Base-by-base conservation (phyloP, 2,113 vertebrate species). In the Hiodon tergisus region DNA sequence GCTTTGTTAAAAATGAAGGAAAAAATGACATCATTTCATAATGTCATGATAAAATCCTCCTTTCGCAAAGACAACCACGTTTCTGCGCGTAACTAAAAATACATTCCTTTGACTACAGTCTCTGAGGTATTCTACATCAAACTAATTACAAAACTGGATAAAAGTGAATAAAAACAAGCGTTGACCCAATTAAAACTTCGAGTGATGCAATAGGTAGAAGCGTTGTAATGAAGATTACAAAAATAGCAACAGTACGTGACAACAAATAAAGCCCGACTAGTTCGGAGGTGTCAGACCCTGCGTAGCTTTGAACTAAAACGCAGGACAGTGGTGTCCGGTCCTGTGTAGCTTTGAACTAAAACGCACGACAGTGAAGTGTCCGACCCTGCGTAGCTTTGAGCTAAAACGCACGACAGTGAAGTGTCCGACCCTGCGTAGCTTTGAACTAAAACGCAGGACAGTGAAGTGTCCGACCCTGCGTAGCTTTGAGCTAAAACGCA, bases 1-100 rank as follows among this genome's bases (percentile, higher is more conserved):
- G 31, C 31, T 31, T 31, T 2, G 31, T 31, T 31, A 31, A 31
- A 31, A 31, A n/a, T n/a, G n/a, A n/a, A n/a, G n/a, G n/a, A n/a
- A n/a, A n/a, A n/a, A n/a, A 31, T 31, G 31, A 31, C 31, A 31
- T 79, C 81, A 81, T 71, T 71, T 48, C 3, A 46, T 50, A 51
- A 69, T 6, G 10, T 4, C 46, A 51, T 4, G 2, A n/a, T 72
- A 60, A 14, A 14, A 51, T 17, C 2, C 51, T 48, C 46, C 14
- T 51, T 51, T 51, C 7, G 10, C 48, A 67, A 6, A 50, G 10
- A 14, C 50, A 68, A 51, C 4, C 14, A 52, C 13, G 46, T 65
- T 63, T 55, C 61, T 62, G n/a, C 47, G 4, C 13, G n/a, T 61
- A 51, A 72, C 72, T 73, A 73, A 73, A 65, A 73, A 73, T 73